Percentiles rank a stretch among this genome's conserved stretches.
These are phyloP conservation scores for Eira barbara DNA, from an alignment of 2,113 vertebrate species.

Conservation along the genomic window DNA sequence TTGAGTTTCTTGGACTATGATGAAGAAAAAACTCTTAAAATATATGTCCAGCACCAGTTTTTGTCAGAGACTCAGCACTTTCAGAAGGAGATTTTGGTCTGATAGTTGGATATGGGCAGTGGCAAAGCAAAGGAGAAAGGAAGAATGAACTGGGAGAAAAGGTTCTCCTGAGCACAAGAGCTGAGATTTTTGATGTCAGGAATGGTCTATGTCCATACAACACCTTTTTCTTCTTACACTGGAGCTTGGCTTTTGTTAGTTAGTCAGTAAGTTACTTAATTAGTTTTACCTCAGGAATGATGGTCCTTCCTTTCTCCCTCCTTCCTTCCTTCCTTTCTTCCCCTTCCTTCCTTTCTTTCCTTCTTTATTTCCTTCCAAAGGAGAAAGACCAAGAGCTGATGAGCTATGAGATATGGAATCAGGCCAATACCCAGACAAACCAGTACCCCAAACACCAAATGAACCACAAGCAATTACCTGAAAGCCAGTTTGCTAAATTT, in stretches of 20 bases:
- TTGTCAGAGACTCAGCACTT: not conserved
- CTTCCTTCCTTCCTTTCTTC: not conserved
- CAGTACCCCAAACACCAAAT: not conserved
- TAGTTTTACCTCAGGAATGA: not conserved
- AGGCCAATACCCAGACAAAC: not conserved
- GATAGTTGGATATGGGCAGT: not conserved
- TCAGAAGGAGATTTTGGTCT: not conserved
- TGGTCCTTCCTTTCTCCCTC: not conserved
- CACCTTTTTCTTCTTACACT: not conserved
- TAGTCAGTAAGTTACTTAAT: not conserved
- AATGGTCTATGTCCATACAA: not conserved
- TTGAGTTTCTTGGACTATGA: not conserved
- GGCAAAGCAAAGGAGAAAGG: not conserved
- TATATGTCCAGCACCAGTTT: not conserved
- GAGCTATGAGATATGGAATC: not conserved
- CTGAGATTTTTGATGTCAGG: not conserved
- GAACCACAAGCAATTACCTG: not conserved
- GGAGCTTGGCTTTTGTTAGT: not conserved
- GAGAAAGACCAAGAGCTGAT: not conserved
- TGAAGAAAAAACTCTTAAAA: not conserved
- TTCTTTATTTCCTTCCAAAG: not conserved
- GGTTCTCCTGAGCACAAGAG: not conserved
- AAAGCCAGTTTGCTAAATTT: not conserved
- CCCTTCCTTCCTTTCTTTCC: not conserved
- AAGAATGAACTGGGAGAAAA: not conserved